A percentile compares a stretch with the other conserved stretches of the same genome.
phyloP scores from a whole-genome alignment of 2,797 vertebrate genomes.

The Intellagama lesueurii region DNA sequence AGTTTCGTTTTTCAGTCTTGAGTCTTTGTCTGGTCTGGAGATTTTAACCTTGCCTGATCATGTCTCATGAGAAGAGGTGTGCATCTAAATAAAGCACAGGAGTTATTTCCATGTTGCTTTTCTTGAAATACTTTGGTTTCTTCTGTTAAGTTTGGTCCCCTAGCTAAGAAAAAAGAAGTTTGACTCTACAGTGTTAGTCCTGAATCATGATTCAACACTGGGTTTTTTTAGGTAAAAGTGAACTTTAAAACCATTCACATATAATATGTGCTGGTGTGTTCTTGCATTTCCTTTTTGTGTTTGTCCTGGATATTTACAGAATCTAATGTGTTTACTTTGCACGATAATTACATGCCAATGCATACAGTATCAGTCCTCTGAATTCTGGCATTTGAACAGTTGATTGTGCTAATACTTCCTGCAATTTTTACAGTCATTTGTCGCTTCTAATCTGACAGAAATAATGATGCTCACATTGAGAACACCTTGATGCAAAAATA shows the following conservation, averaged over 20 bases:
- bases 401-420: not conserved
- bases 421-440: not conserved
- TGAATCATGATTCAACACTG: not conserved
- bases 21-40: not conserved
- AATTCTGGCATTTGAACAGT: not conserved
- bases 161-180: not conserved
- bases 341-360: not conserved
- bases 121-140: slow-evolving; percentile 19
- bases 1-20: not conserved
- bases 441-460: not conserved
- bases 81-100: not conserved
- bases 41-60: not conserved
- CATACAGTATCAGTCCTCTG: not conserved
- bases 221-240: slow-evolving; percentile 6
- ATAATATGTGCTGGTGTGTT: not conserved
- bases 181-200: not conserved
- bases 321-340: not conserved
- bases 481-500: not conserved
- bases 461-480: not conserved
- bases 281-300: slow-evolving; percentile 13
- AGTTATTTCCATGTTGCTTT: slow-evolving; percentile 4
- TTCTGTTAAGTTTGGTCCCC: not conserved
- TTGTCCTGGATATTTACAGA: slow-evolving; percentile 4
- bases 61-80: not conserved
- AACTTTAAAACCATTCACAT: not conserved